Conservation (phyloP, 1,140 invertebrate species). For the Atopsyche davidsoni region DNA sequence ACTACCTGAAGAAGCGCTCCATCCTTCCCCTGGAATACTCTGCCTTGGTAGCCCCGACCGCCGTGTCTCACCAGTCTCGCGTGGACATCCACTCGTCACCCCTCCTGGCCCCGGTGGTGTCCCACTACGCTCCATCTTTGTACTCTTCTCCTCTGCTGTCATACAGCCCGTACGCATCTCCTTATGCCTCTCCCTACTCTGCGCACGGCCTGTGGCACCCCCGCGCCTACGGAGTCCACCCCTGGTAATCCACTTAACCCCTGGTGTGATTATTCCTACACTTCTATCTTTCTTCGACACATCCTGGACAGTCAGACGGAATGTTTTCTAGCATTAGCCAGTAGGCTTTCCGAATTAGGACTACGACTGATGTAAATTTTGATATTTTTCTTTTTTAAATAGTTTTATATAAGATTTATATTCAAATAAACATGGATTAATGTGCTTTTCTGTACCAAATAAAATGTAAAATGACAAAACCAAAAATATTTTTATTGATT, state of each 20-base stretch:
- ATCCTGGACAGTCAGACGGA: constrained; percentile 4
- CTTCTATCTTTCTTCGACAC: too few relatives aligned
- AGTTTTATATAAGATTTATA: background rate
- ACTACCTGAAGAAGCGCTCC: constrained; percentile 36
- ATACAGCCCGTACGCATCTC: constrained; percentile 9
- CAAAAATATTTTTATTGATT: too few relatives aligned
- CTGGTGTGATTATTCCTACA: too few relatives aligned
- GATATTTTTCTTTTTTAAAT: constrained; percentile 5
- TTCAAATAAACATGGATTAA: too few relatives aligned
- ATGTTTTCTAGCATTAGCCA: constrained; percentile 6
- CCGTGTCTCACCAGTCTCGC: constrained; percentile 29
- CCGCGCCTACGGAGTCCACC: constrained; percentile 16
- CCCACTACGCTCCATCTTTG: constrained; percentile 16
- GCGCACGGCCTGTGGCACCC: constrained; percentile 16
- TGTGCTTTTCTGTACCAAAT: too few relatives aligned
- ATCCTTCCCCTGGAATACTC: constrained; percentile 39
- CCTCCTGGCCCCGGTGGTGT: constrained; percentile 7
- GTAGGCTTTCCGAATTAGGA: constrained; percentile 17
- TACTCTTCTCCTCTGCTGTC: constrained; percentile 11
- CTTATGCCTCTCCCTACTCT: constrained; percentile 4
- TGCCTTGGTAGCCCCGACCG: constrained; percentile 26
- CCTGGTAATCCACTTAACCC: constrained; percentile 19
- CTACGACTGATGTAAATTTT: constrained; percentile 18
- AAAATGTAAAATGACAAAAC: too few relatives aligned
- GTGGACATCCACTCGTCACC: constrained; percentile 25